Evolutionary conservation across 2,113 vertebrate genomes (phyloP).

Genomic region (Paradisaea rubra): DNA sequence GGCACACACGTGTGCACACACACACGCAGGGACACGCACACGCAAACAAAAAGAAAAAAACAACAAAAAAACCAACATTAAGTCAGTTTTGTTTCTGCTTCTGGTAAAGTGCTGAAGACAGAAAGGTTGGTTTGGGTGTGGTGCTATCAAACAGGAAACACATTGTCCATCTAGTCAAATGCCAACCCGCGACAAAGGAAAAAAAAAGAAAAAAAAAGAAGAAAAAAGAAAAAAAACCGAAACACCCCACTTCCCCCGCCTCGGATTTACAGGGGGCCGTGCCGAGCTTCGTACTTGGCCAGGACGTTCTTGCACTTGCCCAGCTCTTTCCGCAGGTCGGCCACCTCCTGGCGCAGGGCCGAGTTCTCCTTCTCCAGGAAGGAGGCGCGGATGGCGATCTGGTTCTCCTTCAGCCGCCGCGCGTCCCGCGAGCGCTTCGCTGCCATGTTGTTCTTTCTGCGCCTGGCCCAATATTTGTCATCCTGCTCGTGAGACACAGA

Average conservation of each 20-base stretch:
- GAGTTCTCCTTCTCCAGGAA: constrained; percentile 98
- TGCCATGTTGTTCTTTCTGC: constrained; percentile 98
- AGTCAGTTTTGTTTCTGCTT: constrained; percentile 70
- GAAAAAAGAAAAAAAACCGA: background rate
- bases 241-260: background rate
- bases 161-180: constrained; percentile 75
- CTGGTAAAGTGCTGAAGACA: constrained; percentile 80
- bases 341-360: constrained; percentile 90
- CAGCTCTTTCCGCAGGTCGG: constrained; percentile 92
- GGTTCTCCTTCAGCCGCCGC: constrained; percentile 95
- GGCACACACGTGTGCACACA: background rate
- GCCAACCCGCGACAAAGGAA: constrained; percentile 38
- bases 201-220: background rate
- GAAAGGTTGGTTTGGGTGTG: constrained; percentile 70
- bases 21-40: background rate
- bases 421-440: constrained; percentile 95
- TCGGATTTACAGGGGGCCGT: constrained; percentile 81
- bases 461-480: constrained; percentile 94
- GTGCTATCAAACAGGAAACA: constrained; percentile 76
- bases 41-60: background rate
- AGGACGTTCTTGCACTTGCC: constrained; percentile 93
- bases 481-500: constrained; percentile 84
- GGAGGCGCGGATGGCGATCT: constrained; percentile 94
- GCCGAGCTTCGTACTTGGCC: constrained; percentile 90
- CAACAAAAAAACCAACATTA: background rate